Base-by-base conservation (phyloP, 2,797 vertebrate species). In the Macropodus opercularis region DNA sequence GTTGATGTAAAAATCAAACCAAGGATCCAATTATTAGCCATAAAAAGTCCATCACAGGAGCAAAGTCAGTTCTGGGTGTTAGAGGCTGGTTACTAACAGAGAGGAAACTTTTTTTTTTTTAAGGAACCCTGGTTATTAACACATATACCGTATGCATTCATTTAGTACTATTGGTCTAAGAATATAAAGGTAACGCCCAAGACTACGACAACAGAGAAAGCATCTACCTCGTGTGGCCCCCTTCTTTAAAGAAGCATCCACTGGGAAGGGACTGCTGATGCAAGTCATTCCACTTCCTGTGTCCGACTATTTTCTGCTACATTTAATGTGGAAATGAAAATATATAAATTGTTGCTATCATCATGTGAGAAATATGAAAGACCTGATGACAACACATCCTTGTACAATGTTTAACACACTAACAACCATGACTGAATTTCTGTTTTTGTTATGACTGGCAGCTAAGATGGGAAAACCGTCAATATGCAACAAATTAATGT, bases 321-420 rank as follows among this genome's bases (percentile, higher is more conserved):
- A 75, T 79, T 89, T 79, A 76, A 75, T 80, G 77, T 85, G 78
- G 74, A 83, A 84, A 88, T 38, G 15, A 89, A 87, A 88, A 82
- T 61, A 69, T 53, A 47, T 63, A 36, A 35, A 73, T 76, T 27
- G 74, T 59, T 58, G 23, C 47, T 44, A 42, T 71, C 63, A 71
- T 81, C 31, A 72, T 56, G 34, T 46, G 24, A 49, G 32, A 84
- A 85, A 74, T 61, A 75, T 64, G 60, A 70, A 69, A 65, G 22
- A 44, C 26, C 22, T 36, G 47, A 75, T 52, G 72, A 65, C 65
- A 61, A 63, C 55, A 48, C 50, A 64, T 62, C 9, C 59, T 64
- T 81, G 52, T 60, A 50, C 70, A 74, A 31, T 72, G 42, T 79
- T 74, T 56, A 76, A 75, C 51, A 60, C 31, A 52, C 44, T 38